Evolutionary conservation across 1,140 invertebrate genomes (phyloP).

Genomic region (Fopius arisanus): DNA sequence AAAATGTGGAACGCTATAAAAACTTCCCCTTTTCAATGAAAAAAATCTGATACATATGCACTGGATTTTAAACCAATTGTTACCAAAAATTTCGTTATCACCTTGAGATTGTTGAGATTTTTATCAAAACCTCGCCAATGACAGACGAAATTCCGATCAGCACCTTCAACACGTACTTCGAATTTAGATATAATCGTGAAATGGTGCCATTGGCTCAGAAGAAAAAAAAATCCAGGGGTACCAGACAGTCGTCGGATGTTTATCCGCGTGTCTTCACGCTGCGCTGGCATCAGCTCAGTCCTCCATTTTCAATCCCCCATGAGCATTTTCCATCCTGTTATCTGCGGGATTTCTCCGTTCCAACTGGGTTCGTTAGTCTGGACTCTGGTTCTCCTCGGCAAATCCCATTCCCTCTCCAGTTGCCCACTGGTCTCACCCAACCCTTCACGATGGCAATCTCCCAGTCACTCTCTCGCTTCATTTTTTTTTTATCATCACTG

Average conservation of each 20-base stretch:
- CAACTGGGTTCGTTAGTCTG: slow-evolving; percentile 44
- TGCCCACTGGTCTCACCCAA: slow-evolving; percentile 39
- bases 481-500: slow-evolving; percentile 14
- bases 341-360: slow-evolving; percentile 44
- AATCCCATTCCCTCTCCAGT: neutral
- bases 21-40: too few species aligned
- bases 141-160: slow-evolving; percentile 33
- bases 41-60: too few species aligned
- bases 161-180: neutral
- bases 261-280: slow-evolving; percentile 18
- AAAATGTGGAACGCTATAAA: too few species aligned
- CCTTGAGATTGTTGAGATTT: too few species aligned
- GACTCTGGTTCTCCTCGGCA: slow-evolving; percentile 33
- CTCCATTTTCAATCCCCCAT: slow-evolving; percentile 10
- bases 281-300: neutral
- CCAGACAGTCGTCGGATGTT: slow-evolving; percentile 18
- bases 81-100: too few species aligned
- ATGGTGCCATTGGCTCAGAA: neutral
- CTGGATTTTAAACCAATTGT: too few species aligned
- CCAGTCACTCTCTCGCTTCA: slow-evolving; percentile 19
- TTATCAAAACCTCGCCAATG: too few species aligned
- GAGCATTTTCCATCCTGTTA: slow-evolving; percentile 49
- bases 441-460: slow-evolving; percentile 31
- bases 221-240: neutral
- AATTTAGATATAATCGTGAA: neutral